Evolutionary conservation across 2,113 vertebrate species (phyloP).

Genomic region (Pseudolaguvia tuberculata): DNA sequence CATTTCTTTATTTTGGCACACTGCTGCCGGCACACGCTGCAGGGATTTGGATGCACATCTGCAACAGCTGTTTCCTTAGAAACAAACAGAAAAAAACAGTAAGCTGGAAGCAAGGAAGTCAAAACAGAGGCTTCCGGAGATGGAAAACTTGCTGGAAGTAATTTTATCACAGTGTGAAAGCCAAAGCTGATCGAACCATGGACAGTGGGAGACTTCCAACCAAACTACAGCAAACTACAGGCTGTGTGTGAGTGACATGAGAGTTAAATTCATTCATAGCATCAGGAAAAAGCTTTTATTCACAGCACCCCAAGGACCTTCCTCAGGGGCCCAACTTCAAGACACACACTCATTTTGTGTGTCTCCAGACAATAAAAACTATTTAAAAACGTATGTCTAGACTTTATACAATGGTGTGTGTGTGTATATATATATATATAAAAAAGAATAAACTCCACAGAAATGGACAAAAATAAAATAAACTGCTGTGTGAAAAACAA

Average conservation of each 20-base stretch:
- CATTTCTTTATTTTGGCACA: conserved; percentile 36
- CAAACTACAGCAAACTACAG: neutral
- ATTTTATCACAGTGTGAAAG: conserved; percentile 27
- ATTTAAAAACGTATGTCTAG: neutral
- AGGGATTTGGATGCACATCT: conserved; percentile 28
- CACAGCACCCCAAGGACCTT: too few species aligned
- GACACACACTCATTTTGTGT: too few species aligned
- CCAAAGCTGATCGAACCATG: conserved; percentile 18
- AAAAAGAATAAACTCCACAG: neutral
- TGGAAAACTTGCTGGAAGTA: conserved; percentile 36
- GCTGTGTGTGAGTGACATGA: neutral
- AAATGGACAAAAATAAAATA: neutral
- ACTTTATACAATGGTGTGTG: neutral
- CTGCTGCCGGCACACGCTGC: conserved; percentile 30
- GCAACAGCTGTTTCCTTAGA: conserved; percentile 46
- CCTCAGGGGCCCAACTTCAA: too few species aligned
- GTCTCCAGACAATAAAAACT: neutral
- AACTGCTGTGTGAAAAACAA: neutral
- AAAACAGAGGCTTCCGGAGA: conserved; percentile 46
- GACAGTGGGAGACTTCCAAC: conserved; percentile 17
- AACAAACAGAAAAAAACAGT: conserved; percentile 49
- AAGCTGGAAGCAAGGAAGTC: conserved; percentile 1
- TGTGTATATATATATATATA: too few species aligned
- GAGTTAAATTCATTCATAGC: too few species aligned
- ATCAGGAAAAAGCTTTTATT: too few species aligned